A percentile compares a stretch with the other conserved stretches of the same genome.
Evolutionary conservation across 1,140 invertebrate genomes (phyloP).

Genomic region (Eriosoma lanigerum): DNA sequence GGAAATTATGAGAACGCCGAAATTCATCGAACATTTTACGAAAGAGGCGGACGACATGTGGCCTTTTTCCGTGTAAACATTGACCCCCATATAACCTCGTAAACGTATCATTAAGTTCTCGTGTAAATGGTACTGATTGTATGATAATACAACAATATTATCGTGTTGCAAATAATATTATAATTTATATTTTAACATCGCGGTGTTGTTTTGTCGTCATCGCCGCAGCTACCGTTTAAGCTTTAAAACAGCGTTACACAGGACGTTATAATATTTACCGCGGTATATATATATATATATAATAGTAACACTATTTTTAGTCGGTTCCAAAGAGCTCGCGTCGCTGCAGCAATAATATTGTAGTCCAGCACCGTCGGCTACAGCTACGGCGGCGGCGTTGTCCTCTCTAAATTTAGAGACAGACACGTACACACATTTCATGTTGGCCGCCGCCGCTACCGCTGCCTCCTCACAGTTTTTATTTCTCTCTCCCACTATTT

Average conservation of each 20-base stretch:
- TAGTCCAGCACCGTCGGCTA: constrained; percentile 17
- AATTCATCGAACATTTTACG: no score
- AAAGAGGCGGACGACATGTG: no score
- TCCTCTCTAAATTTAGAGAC: constrained; percentile 33
- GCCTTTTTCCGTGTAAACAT: no score
- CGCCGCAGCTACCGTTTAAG: background rate
- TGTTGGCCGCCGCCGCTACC: background rate
- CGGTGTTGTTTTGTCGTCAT: background rate
- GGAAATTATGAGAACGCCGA: no score
- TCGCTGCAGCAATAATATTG: constrained; percentile 8
- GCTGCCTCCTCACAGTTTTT: background rate
- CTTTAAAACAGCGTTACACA: background rate
- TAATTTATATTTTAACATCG: background rate
- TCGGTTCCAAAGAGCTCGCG: background rate
- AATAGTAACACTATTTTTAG: constrained; percentile 20
- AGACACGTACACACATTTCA: constrained; percentile 13
- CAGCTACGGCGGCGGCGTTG: background rate
- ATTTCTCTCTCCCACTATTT: background rate
- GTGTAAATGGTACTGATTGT: no score
- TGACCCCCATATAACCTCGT: no score
- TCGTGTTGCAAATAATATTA: no score
- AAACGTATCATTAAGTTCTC: no score
- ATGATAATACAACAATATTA: no score
- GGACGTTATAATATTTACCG: no score
- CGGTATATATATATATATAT: no score